A percentile compares a stretch with the other conserved stretches of the same genome.
Conservation (phyloP, 2,797 vertebrate species). For the Masticophis lateralis region DNA sequence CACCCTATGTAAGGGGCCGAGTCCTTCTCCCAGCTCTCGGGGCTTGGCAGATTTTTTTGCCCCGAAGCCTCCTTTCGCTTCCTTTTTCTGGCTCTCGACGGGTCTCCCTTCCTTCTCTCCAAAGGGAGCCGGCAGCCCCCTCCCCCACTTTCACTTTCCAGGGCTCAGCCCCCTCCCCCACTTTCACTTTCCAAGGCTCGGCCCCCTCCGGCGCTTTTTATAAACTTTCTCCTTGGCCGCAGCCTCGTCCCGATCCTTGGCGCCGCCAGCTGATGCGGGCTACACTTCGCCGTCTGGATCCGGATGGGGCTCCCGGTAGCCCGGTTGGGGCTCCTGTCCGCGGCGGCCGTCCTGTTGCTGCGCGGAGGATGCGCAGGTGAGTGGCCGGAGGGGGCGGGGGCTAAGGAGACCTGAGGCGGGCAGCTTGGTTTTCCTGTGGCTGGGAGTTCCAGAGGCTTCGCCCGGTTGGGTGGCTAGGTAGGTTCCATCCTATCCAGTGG, state of each 20-base stretch:
- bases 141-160: neutral
- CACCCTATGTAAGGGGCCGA: too few species aligned
- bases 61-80: neutral
- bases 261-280: neutral
- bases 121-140: neutral
- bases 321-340: neutral
- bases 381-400: neutral
- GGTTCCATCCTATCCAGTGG: fast-evolving
- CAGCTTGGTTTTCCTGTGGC: neutral
- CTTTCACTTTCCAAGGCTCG: too few species aligned
- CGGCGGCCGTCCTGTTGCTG: neutral
- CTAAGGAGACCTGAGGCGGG: neutral
- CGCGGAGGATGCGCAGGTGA: neutral
- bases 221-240: neutral
- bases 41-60: neutral
- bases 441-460: neutral
- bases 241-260: neutral
- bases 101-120: neutral
- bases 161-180: too few species aligned
- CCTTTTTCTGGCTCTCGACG: neutral
- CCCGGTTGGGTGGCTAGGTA: neutral
- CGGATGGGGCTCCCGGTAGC: neutral
- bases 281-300: neutral
- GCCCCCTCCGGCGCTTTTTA: too few species aligned
- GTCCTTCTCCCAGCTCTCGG: neutral